Evolutionary conservation across 2,888 invertebrate species (phyloP).

Genomic region (Ophioninae sp.): DNA sequence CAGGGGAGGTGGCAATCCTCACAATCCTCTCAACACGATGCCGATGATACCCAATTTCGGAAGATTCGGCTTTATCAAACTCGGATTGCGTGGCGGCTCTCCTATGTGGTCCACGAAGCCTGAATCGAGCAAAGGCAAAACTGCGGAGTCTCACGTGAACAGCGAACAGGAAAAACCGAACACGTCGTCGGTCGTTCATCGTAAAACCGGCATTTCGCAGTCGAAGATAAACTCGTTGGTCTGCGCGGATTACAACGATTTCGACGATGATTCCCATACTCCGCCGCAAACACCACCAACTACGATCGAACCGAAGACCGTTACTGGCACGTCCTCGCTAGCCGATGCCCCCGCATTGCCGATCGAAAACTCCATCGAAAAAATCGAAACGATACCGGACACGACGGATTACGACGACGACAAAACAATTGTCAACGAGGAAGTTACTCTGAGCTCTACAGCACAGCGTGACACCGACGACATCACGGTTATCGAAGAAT

Average conservation of each 20-base stretch:
- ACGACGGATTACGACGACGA: conserved; percentile 85
- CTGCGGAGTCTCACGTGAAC: conserved; percentile 77
- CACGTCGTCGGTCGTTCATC: conserved; percentile 78
- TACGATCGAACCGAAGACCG: conserved; percentile 66
- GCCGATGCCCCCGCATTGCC: conserved; percentile 61
- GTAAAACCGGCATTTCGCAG: conserved; percentile 78
- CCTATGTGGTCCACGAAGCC: conserved; percentile 85
- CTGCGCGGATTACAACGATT: conserved; percentile 84
- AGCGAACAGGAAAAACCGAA: conserved; percentile 81
- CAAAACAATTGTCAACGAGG: conserved; percentile 83
- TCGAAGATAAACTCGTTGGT: conserved; percentile 83
- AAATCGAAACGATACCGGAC: conserved; percentile 81
- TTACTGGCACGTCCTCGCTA: conserved; percentile 64
- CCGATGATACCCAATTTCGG: conserved; percentile 84
- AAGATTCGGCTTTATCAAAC: conserved; percentile 84
- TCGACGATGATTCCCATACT: conserved; percentile 84
- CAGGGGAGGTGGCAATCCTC: conserved; percentile 82
- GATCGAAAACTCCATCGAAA: conserved; percentile 80
- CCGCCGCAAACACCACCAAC: conserved; percentile 83
- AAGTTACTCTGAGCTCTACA: conserved; percentile 84
- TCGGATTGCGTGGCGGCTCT: conserved; percentile 86
- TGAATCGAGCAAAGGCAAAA: conserved; percentile 79
- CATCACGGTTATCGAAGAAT: conserved; percentile 83
- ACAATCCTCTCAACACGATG: conserved; percentile 83
- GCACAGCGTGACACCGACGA: conserved; percentile 84